Percentiles rank a stretch among this genome's conserved stretches.
These are phyloP conservation scores for Eulacestoma nigropectus DNA, from an alignment of 2,113 vertebrate species.

Conservation along the genomic window DNA sequence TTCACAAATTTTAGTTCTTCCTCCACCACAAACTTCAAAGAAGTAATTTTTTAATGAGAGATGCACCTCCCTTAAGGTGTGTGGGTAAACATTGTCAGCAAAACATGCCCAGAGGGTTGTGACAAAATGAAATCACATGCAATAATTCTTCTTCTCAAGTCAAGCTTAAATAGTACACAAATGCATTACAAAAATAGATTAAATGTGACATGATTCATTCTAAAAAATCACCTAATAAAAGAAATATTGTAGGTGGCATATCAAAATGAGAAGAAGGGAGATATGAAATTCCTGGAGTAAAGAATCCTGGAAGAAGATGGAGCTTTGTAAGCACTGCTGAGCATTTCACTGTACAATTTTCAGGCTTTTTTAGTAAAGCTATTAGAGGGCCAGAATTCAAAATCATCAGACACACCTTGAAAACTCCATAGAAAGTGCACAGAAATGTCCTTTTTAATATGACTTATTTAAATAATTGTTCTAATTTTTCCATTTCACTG, in stretches of 20 bases:
- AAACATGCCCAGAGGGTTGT: background rate
- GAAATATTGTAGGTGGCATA: background rate
- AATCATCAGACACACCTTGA: background rate
- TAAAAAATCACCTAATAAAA: background rate
- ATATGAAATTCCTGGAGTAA: background rate
- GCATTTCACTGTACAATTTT: background rate
- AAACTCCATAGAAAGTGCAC: background rate
- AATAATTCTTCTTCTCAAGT: background rate
- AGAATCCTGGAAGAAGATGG: background rate
- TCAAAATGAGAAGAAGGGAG: background rate
- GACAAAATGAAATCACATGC: background rate
- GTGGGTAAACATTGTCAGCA: background rate
- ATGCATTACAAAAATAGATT: background rate
- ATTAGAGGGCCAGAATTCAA: background rate
- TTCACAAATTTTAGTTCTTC: background rate
- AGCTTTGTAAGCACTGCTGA: background rate
- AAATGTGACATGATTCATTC: background rate
- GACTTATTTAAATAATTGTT: background rate
- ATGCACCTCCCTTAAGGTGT: background rate
- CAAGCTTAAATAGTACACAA: background rate
- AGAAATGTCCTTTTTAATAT: background rate
- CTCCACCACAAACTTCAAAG: background rate
- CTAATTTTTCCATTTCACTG: background rate
- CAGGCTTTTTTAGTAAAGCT: background rate
- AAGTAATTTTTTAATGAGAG: background rate